A percentile compares a stretch with the other conserved stretches of the same genome.
These are phyloP conservation scores for Rhabdomys pumilio DNA, from an alignment of 2,797 vertebrate genomes.

Conservation along the genomic window DNA sequence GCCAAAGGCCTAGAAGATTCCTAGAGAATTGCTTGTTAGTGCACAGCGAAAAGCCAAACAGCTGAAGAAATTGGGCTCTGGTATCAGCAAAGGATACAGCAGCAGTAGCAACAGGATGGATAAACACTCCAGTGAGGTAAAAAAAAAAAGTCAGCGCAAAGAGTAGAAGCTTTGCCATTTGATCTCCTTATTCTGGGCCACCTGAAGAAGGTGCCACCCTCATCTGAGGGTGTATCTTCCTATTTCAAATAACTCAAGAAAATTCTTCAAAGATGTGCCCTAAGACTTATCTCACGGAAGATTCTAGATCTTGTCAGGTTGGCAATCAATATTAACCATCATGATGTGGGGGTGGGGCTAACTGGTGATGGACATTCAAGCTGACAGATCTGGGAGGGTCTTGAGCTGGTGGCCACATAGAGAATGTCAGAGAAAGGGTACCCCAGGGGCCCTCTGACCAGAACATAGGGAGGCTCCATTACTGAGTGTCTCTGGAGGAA, in stretches of 20 bases:
- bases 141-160: neutral
- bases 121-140: neutral
- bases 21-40: neutral
- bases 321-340: neutral
- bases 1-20: neutral
- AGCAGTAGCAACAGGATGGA: too few species aligned
- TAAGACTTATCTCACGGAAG: neutral
- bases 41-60: neutral
- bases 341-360: neutral
- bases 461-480: neutral
- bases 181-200: neutral
- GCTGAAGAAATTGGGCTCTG: neutral
- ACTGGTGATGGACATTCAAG: neutral
- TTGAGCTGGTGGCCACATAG: neutral
- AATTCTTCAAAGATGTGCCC: neutral
- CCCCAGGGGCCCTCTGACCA: neutral
- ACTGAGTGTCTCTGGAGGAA: too few species aligned
- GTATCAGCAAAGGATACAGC: neutral
- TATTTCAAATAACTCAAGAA: neutral
- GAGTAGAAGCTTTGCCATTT: neutral
- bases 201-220: neutral
- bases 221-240: neutral
- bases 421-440: neutral
- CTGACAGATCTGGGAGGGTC: neutral
- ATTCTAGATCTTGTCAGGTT: neutral